Evolutionary conservation across 2,888 invertebrate genomes (phyloP).

Genomic region (Ophion costatus): DNA sequence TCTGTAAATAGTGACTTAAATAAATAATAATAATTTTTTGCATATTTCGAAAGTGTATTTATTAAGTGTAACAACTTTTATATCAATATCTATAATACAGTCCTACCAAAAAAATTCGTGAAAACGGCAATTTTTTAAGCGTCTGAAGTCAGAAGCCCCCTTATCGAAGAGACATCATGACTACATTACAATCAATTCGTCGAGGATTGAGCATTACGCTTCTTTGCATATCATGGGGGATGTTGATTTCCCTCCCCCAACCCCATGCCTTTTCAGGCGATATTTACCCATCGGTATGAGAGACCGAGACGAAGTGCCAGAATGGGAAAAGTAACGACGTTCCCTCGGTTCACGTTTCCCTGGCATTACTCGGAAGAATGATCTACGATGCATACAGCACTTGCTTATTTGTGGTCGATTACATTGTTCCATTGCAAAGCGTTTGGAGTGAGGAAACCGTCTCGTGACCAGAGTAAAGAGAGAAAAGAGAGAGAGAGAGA

Average conservation of each 20-base stretch:
- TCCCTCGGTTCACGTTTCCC: conserved; percentile 8
- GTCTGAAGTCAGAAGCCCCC: no score
- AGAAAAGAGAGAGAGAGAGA: conserved; percentile 42
- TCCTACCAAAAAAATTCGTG: no score
- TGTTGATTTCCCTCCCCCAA: not conserved
- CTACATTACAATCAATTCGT: no score
- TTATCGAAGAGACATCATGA: no score
- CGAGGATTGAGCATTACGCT: no score
- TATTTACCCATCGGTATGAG: not conserved
- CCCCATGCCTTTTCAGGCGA: not conserved
- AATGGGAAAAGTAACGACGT: not conserved
- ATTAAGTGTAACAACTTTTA: no score
- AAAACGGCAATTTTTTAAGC: no score
- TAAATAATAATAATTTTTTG: no score
- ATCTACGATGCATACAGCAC: conserved; percentile 54
- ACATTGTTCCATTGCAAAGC: conserved; percentile 62
- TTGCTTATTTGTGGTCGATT: conserved; percentile 64
- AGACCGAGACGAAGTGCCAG: conserved; percentile 8
- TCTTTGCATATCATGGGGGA: no score
- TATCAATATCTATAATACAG: no score
- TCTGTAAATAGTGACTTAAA: no score
- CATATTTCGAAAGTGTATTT: no score
- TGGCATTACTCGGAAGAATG: conserved; percentile 22
- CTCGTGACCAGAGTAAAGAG: not conserved
- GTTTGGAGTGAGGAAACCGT: conserved; percentile 49